These are phyloP conservation scores for Pseudocheirus occidentalis DNA, from an alignment of 2,797 vertebrate genomes.

Conservation along the genomic window DNA sequence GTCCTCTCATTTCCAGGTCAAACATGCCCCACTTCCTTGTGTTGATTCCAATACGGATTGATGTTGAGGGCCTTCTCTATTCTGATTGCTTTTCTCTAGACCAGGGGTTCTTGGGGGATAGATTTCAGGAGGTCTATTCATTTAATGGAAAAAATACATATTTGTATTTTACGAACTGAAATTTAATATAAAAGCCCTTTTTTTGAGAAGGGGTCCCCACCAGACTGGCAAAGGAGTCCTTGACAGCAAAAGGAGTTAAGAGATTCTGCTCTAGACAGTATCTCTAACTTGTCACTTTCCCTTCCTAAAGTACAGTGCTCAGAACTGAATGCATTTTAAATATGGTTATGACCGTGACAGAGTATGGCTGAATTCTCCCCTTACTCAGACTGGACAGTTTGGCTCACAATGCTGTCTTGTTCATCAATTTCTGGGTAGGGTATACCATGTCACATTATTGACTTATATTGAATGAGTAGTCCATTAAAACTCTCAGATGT, in stretches of 20 bases:
- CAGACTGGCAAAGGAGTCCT: not conserved
- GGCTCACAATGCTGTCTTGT: not conserved
- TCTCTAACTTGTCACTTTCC: not conserved
- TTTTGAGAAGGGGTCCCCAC: not conserved
- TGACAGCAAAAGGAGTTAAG: not conserved
- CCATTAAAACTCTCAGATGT: not conserved
- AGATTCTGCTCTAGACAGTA: not conserved
- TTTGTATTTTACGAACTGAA: not conserved
- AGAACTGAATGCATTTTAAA: not conserved
- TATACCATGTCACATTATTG: not conserved
- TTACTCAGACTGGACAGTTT: not conserved
- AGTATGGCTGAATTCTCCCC: not conserved
- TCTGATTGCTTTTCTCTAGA: not conserved
- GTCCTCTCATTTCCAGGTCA: not conserved
- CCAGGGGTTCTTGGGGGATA: not conserved
- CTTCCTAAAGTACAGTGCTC: not conserved
- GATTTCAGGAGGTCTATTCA: not conserved
- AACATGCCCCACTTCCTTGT: not conserved
- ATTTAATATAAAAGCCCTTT: not conserved
- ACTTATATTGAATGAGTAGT: not conserved
- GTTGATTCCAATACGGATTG: not conserved
- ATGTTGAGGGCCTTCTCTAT: not conserved
- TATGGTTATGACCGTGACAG: not conserved
- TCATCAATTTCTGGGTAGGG: not conserved
- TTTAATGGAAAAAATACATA: not conserved